These are phyloP conservation scores for Sebastes nivosus DNA, from an alignment of 2,797 vertebrate genomes.

Conservation along the genomic window DNA sequence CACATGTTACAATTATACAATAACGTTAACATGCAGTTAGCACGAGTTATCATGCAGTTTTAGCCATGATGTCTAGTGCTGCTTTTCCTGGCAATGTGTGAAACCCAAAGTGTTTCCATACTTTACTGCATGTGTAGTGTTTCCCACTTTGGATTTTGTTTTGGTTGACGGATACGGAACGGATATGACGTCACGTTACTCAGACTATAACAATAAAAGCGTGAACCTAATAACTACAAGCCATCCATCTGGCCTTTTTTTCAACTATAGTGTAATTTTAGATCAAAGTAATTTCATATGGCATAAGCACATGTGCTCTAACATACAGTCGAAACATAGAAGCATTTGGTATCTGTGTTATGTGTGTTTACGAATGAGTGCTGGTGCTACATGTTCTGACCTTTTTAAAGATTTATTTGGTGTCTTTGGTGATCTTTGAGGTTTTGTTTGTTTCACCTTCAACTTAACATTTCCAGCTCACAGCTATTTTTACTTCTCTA, in stretches of 20 bases:
- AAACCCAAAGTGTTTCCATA: too few species aligned
- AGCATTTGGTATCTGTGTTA: not conserved
- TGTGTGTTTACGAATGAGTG: conserved; percentile 5
- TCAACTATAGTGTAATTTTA: not conserved
- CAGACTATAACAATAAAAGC: too few species aligned
- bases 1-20: too few species aligned
- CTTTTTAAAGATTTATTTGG: not conserved
- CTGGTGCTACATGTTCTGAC: not conserved
- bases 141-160: too few species aligned
- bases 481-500: conserved; percentile 8
- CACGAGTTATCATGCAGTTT: too few species aligned
- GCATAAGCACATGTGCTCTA: not conserved
- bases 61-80: too few species aligned
- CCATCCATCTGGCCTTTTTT: not conserved
- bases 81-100: too few species aligned
- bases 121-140: too few species aligned
- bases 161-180: too few species aligned
- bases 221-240: not conserved
- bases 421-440: conserved; percentile 11
- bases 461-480: conserved; percentile 19
- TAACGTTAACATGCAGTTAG: too few species aligned
- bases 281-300: not conserved
- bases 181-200: too few species aligned
- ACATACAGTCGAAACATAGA: not conserved
- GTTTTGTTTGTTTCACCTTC: conserved; percentile 16